Evolutionary conservation across 2,888 invertebrate genomes (phyloP).

Genomic region (Polia nebulosa): DNA sequence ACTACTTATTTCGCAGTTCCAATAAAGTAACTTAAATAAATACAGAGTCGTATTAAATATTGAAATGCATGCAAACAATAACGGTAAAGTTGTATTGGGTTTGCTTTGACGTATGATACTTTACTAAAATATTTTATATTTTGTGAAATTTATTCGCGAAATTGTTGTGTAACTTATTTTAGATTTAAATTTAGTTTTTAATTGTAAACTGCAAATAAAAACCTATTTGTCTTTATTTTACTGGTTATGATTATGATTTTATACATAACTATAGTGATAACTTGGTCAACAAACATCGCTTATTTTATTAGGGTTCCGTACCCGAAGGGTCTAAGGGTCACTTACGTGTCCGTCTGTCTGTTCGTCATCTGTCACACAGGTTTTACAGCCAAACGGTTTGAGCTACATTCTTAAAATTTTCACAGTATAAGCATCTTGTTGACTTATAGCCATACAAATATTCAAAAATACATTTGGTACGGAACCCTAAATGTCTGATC

Average conservation of each 20-base stretch:
- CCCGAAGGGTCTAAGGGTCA: too few relatives aligned
- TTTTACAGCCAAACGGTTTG: too few relatives aligned
- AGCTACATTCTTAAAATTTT: too few relatives aligned
- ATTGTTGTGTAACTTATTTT: neutral
- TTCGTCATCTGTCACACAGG: too few relatives aligned
- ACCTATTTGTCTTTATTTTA: neutral
- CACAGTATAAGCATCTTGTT: too few relatives aligned
- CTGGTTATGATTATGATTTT: neutral
- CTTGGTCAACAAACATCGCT: too few relatives aligned
- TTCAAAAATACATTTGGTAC: too few relatives aligned
- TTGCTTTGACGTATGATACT: neutral
- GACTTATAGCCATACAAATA: too few relatives aligned
- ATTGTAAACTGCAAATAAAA: neutral
- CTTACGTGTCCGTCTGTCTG: too few relatives aligned
- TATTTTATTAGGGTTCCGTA: too few relatives aligned
- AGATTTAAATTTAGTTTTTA: neutral
- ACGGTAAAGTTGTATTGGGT: constrained; percentile 4
- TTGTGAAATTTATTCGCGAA: neutral
- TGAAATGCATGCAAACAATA: neutral
- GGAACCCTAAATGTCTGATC: too few relatives aligned
- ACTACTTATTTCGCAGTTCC: neutral
- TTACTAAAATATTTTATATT: neutral
- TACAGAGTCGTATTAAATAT: neutral
- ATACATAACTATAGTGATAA: too few relatives aligned
- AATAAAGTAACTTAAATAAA: neutral